Percentiles rank a stretch among this genome's conserved stretches.
Conservation (phyloP, 2,797 vertebrate species). For the Chaunax sp. region DNA sequence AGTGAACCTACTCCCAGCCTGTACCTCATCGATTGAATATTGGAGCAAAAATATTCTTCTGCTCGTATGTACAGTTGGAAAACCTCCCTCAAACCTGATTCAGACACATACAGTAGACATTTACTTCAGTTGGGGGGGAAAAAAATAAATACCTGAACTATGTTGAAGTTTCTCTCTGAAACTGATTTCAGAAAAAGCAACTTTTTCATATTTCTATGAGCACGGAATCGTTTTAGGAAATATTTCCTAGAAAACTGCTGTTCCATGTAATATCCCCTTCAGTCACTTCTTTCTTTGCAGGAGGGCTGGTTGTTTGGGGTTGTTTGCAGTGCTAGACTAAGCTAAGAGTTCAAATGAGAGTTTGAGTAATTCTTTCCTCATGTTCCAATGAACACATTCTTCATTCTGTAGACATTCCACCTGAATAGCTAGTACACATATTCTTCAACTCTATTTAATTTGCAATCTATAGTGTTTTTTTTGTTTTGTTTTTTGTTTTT, state of each 20-base stretch:
- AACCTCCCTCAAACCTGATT: conserved; percentile 56
- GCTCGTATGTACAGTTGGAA: conserved; percentile 74
- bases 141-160: conserved; percentile 41
- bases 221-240: conserved; percentile 32
- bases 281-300: conserved; percentile 46
- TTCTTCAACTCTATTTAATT: conserved; percentile 19
- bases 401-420: conserved; percentile 53
- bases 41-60: conserved; percentile 48
- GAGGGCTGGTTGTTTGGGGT: conserved; percentile 15
- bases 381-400: conserved; percentile 42
- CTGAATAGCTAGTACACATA: conserved; percentile 13
- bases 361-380: conserved; percentile 16
- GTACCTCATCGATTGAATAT: conserved; percentile 28
- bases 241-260: conserved; percentile 24
- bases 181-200: conserved; percentile 47
- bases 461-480: conserved; percentile 34
- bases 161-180: conserved; percentile 37
- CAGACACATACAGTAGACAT: conserved; percentile 66
- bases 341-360: conserved; percentile 2
- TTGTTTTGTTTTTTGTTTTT: conserved; percentile 21
- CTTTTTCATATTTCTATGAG: conserved; percentile 42
- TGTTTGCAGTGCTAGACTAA: no score
- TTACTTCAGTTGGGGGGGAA: conserved; percentile 61
- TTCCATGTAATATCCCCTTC: conserved; percentile 48
- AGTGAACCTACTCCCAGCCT: conserved; percentile 64